Evolutionary conservation across 2,113 vertebrate species (phyloP).

Genomic region (Perccottus glenii): DNA sequence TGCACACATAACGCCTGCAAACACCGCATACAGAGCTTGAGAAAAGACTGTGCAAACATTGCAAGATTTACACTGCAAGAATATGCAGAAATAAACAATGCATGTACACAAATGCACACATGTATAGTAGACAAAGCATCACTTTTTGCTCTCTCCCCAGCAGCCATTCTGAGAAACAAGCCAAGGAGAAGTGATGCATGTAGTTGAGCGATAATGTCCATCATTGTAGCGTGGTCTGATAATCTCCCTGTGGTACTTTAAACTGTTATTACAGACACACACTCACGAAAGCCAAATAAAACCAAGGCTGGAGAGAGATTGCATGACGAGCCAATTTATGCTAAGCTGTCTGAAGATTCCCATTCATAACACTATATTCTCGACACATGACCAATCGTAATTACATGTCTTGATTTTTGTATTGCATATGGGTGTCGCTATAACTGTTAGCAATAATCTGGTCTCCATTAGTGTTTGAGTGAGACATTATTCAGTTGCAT

Average conservation of each 20-base stretch:
- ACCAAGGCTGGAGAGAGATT: constrained; percentile 61
- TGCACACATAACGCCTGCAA: constrained; percentile 55
- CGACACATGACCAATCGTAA: constrained; percentile 34
- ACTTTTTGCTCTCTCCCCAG: constrained; percentile 63
- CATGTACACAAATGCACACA: constrained; percentile 6
- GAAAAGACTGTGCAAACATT: constrained; percentile 4
- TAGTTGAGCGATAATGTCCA: constrained; percentile 72
- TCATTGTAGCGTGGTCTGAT: constrained; percentile 63
- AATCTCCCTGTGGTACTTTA: constrained; percentile 72
- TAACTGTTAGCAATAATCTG: constrained; percentile 40
- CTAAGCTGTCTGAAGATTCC: constrained; percentile 55
- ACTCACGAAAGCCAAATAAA: constrained; percentile 66
- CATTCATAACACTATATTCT: constrained; percentile 30
- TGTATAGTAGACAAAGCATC: constrained; percentile 36
- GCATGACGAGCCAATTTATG: constrained; percentile 68
- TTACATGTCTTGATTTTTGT: constrained; percentile 36
- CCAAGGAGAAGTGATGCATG: constrained; percentile 68
- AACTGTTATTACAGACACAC: constrained; percentile 66
- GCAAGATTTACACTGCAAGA: neutral
- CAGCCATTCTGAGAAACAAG: constrained; percentile 68
- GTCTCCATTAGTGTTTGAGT: constrained; percentile 36
- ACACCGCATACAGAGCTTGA: constrained; percentile 19
- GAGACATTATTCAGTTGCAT: constrained; percentile 17
- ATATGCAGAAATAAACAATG: constrained; percentile 25
- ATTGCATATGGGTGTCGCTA: constrained; percentile 20